A percentile compares a stretch with the other conserved stretches of the same genome.
Evolutionary conservation across 2,797 vertebrate genomes (phyloP).

Genomic region (Phylloscopus collybita): DNA sequence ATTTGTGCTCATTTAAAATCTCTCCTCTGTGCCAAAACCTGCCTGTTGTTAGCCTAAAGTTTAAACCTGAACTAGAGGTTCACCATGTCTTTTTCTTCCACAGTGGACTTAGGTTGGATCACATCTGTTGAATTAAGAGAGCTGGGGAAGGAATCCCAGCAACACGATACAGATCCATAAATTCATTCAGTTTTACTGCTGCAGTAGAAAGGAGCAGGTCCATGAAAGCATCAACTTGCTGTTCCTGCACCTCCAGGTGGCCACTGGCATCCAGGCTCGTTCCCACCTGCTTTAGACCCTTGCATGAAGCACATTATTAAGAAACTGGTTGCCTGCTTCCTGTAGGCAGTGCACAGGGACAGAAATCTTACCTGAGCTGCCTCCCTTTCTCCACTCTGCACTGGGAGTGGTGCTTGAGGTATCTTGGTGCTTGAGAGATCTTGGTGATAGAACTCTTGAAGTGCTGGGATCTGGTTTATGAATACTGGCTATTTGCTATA

Average conservation of each 20-base stretch:
- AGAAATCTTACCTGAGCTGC: not conserved
- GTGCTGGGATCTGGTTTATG: not conserved
- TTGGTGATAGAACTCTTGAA: not conserved
- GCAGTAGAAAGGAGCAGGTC: not conserved
- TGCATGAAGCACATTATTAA: not conserved
- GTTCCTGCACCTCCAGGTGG: not conserved
- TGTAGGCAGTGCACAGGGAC: not conserved
- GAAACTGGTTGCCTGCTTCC: not conserved
- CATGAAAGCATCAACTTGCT: not conserved
- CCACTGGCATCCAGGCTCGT: not conserved
- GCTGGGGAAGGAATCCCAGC: not conserved
- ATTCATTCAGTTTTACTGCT: not conserved
- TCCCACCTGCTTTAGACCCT: not conserved
- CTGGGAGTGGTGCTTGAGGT: too few species aligned
- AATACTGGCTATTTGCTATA: not conserved
- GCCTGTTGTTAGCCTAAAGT: not conserved
- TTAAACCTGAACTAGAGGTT: not conserved
- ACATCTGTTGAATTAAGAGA: not conserved
- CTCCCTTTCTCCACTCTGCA: not conserved
- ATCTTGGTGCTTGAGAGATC: too few species aligned
- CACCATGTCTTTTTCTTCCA: not conserved
- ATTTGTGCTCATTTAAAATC: conserved; percentile 44
- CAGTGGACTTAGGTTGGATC: not conserved
- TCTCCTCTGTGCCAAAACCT: not conserved
- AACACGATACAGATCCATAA: accelerated